These are phyloP conservation scores for Silurus aristotelis DNA, from an alignment of 2,797 vertebrate species.

Conservation along the genomic window DNA sequence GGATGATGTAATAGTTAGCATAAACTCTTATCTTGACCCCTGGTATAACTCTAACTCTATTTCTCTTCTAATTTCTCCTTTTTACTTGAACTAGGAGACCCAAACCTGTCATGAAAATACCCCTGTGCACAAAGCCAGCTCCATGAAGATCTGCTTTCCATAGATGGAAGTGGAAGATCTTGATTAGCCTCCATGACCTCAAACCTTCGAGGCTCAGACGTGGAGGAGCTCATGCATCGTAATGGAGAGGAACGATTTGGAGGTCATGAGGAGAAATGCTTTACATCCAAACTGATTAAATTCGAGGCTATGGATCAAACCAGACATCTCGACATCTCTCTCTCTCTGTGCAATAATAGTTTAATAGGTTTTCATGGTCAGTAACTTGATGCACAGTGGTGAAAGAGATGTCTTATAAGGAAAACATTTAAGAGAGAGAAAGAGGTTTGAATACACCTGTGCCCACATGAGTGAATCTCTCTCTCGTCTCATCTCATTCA, in stretches of 20 bases:
- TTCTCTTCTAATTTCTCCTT: too few species aligned
- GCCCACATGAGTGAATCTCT: slow-evolving; percentile 13
- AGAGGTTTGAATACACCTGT: background rate
- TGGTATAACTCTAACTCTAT: background rate
- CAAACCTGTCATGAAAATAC: too few species aligned
- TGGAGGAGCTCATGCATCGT: slow-evolving; percentile 46
- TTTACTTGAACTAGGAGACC: too few species aligned
- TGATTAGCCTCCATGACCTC: too few species aligned
- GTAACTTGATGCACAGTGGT: background rate
- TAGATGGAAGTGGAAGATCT: too few species aligned
- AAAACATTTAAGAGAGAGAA: background rate
- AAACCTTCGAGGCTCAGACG: slow-evolving; percentile 24
- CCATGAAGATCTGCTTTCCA: too few species aligned
- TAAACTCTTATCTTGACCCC: slow-evolving; percentile 14
- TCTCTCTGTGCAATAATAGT: slow-evolving; percentile 4
- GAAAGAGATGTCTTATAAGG: background rate
- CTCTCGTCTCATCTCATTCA: slow-evolving; percentile 35
- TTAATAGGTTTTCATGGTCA: slow-evolving; percentile 2
- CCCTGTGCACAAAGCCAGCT: too few species aligned
- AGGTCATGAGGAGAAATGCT: slow-evolving; percentile 54
- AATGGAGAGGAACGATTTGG: slow-evolving; percentile 58
- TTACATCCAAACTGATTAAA: slow-evolving; percentile 59
- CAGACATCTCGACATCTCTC: slow-evolving; percentile 31
- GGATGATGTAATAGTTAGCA: slow-evolving; percentile 43
- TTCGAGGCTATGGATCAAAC: slow-evolving; percentile 58